Evolutionary conservation across 1,140 invertebrate genomes (phyloP), one percentile per base, ranked within the genome.

Genomic region (Psix sp.): DNA sequence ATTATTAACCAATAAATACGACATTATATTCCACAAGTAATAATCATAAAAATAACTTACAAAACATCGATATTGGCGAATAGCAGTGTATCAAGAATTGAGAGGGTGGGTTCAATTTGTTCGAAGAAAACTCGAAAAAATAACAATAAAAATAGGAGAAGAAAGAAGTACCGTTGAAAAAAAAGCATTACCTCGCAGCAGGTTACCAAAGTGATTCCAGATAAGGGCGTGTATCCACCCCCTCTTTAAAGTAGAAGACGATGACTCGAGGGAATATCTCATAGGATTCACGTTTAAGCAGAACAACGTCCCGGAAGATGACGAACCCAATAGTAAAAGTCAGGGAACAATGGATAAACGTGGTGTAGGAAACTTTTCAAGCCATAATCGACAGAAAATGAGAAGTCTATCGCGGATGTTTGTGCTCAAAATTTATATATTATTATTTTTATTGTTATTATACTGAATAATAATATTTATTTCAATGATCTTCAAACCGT

Each of bases 271-370:
- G 76, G 66, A 78, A 77, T 74, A 79, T 81, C 60, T 67, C 71
- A 63, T 52, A 62, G 46, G 65, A 74, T 67, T 67, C 62, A 51
- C 43, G 71, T 67, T 51, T 43, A 57, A 56, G 17, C 26, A 57
- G 62, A 62, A 74, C 62, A 74, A 73, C 62, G 76, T 75, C 72
- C 62, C 71, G 62, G 76, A 77, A 80, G 78, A 84, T 84, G 81
- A 84, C 80, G 78, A 77, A 79, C 68, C 71, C 59, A 81, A 83
- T 80, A 78, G 78, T 84, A 82, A 85, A 84, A 85, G 77, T 83
- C 68, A 45, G 52, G 65, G 77, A 85, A 84, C 82, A 85, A 84
- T 83, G 82, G 83, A 74, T 82, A 79, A 77, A 76, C 76, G 76
- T 72, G 74, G 80, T 77, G 68, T 74, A 75, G 72, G 51, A 80